These are phyloP conservation scores for Peromyscus melanophrys DNA, from an alignment of 2,797 vertebrate species.

Conservation along the genomic window DNA sequence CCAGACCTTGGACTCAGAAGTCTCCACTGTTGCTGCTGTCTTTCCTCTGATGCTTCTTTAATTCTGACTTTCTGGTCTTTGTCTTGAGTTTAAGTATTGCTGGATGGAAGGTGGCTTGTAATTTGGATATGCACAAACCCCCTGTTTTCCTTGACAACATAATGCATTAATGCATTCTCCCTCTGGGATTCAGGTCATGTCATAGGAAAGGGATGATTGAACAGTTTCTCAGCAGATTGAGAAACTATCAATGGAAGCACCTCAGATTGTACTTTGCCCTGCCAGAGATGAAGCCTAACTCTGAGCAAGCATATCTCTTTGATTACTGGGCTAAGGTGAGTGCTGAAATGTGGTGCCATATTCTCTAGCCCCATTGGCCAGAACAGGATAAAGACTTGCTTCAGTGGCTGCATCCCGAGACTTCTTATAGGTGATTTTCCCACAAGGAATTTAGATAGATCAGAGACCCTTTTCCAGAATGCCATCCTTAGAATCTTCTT, in stretches of 20 bases:
- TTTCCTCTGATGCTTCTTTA: background rate
- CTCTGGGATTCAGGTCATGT: too few relatives aligned
- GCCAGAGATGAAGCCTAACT: background rate
- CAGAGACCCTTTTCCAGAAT: background rate
- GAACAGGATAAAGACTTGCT: background rate
- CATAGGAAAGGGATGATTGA: background rate
- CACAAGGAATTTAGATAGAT: background rate
- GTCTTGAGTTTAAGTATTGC: background rate
- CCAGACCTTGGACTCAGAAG: accelerated
- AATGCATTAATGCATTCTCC: accelerated
- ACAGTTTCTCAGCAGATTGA: background rate
- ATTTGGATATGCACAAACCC: background rate
- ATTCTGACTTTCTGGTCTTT: background rate
- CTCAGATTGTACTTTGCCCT: too few relatives aligned
- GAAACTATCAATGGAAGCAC: background rate
- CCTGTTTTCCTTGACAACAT: accelerated
- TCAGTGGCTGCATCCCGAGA: background rate
- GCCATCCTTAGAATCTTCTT: background rate
- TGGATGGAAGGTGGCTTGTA: background rate
- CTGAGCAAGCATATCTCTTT: background rate
- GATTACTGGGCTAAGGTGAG: background rate
- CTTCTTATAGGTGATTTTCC: background rate
- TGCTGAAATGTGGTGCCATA: too few relatives aligned
- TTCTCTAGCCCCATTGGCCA: background rate
- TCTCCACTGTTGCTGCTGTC: too few relatives aligned